These are phyloP conservation scores for Prunella strophiata DNA, from an alignment of 2,797 vertebrate species.

Conservation along the genomic window DNA sequence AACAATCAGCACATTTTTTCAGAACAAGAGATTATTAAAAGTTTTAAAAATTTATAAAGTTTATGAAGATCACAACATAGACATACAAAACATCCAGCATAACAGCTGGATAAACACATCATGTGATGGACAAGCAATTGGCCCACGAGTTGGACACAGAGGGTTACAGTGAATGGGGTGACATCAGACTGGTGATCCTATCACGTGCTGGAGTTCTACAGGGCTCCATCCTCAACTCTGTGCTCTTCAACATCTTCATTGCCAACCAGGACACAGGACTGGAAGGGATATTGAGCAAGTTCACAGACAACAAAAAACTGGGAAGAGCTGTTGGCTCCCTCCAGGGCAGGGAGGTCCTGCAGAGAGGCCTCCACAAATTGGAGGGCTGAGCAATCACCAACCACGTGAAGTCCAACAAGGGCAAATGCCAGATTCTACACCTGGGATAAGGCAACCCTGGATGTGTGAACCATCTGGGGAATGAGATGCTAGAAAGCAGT, in stretches of 20 bases:
- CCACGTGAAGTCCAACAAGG: background rate
- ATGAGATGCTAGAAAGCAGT: background rate
- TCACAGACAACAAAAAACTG: background rate
- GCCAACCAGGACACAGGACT: rapidly evolving
- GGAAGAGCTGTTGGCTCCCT: background rate
- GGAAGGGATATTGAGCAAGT: background rate
- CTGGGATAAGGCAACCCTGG: background rate
- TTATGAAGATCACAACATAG: background rate
- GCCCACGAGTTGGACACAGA: rapidly evolving
- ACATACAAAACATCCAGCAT: rapidly evolving
- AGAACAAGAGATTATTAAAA: background rate
- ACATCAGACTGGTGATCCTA: background rate
- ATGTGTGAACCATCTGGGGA: rapidly evolving
- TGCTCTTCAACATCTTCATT: no score
- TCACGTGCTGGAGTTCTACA: rapidly evolving
- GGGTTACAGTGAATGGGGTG: background rate
- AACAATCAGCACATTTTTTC: background rate
- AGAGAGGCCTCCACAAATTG: background rate
- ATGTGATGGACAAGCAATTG: no score
- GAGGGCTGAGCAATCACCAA: background rate
- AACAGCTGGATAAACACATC: background rate
- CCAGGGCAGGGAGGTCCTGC: background rate
- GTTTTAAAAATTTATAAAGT: background rate
- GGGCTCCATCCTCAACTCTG: background rate
- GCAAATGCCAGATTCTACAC: rapidly evolving